Conservation (phyloP, 2,797 vertebrate species). For the Pantherophis vulpinus region DNA sequence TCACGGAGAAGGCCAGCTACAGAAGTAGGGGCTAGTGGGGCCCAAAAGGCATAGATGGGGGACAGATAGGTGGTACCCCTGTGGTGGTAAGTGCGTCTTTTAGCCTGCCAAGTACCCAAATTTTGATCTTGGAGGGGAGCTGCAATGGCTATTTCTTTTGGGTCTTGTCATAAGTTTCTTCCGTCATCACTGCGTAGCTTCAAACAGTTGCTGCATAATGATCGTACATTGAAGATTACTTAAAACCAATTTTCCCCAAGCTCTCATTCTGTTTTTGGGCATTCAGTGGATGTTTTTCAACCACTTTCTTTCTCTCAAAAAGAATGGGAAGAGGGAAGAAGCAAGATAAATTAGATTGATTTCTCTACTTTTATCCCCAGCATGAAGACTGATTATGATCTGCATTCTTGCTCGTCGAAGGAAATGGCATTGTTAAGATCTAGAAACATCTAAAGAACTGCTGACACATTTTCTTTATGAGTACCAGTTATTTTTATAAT, state of each 20-base stretch:
- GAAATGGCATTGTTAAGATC: neutral
- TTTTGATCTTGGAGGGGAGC: neutral
- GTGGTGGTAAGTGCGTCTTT: neutral
- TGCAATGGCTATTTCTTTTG: neutral
- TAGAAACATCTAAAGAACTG: neutral
- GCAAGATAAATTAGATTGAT: constrained; percentile 9
- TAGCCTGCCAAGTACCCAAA: neutral
- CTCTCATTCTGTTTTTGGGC: neutral
- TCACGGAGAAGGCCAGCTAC: neutral
- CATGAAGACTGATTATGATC: neutral
- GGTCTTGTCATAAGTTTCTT: neutral
- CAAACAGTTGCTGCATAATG: neutral
- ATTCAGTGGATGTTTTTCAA: neutral
- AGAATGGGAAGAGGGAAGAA: neutral
- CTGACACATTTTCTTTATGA: constrained; percentile 16
- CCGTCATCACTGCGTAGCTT: neutral
- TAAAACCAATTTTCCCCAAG: neutral
- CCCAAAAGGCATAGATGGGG: neutral
- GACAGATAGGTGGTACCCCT: neutral
- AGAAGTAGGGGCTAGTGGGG: neutral
- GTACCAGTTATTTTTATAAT: constrained; percentile 18
- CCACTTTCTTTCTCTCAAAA: neutral
- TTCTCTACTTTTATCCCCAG: neutral
- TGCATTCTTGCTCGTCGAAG: neutral
- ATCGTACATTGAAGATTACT: neutral